Conservation (phyloP, 2,888 invertebrate species). For the Spilarctia lutea region DNA sequence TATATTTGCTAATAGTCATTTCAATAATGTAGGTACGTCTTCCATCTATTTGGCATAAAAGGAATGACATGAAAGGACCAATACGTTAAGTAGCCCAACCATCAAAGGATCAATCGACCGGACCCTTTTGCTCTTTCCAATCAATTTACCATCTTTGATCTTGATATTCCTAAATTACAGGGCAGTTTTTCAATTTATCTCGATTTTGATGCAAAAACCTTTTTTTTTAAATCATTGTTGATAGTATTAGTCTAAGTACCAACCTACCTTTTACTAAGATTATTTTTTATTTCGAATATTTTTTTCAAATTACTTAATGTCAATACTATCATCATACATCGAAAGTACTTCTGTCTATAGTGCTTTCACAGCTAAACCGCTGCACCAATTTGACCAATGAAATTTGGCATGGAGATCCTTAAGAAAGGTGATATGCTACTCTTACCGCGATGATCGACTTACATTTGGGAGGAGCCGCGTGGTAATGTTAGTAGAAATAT, state of each 20-base stretch:
- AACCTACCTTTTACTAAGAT: not conserved
- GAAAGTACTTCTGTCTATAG: no score
- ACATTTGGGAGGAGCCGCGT: no score
- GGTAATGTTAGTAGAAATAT: no score
- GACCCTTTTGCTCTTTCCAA: conserved; percentile 60
- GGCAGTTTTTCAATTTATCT: conserved; percentile 41
- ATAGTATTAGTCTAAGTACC: not conserved
- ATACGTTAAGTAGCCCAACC: conserved; percentile 74
- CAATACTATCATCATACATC: no score
- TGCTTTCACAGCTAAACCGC: no score
- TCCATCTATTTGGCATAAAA: conserved; percentile 55
- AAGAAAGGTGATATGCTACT: no score
- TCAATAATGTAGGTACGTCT: conserved; percentile 37
- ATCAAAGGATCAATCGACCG: conserved; percentile 78
- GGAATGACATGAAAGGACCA: conserved; percentile 77
- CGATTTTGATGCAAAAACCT: conserved; percentile 4
- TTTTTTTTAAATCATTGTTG: conserved; percentile 1
- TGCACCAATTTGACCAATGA: no score
- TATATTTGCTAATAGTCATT: conserved; percentile 24
- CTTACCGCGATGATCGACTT: no score
- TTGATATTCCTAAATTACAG: conserved; percentile 60
- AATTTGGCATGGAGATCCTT: no score
- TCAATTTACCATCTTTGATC: conserved; percentile 75
- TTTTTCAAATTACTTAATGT: not conserved
- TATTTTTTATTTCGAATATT: not conserved